A percentile compares a stretch with the other conserved stretches of the same genome.
phyloP scores from a whole-genome alignment of 2,797 vertebrate genomes.

The Pangasius larnaudii region DNA sequence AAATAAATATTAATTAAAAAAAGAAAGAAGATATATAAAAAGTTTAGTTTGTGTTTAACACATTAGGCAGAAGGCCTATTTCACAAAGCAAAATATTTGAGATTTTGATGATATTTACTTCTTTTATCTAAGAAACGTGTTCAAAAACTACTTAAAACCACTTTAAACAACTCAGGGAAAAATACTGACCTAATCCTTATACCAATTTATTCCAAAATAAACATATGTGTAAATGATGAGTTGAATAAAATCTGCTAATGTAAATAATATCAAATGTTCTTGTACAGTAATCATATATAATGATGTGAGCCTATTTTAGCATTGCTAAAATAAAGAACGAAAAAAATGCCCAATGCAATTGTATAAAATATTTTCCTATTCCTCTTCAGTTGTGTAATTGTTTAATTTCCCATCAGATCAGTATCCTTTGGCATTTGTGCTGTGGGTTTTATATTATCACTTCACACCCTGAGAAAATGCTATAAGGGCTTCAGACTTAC shows the following conservation, averaged over 20 bases:
- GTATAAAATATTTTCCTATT: neutral
- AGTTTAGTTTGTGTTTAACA: neutral
- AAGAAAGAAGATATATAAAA: neutral
- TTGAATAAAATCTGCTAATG: neutral
- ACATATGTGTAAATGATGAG: neutral
- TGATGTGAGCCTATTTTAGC: neutral
- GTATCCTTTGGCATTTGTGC: neutral
- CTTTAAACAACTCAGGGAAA: neutral
- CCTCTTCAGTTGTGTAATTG: neutral
- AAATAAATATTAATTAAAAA: neutral
- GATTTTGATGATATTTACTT: neutral
- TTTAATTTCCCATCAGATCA: neutral
- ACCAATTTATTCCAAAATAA: neutral
- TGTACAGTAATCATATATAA: neutral
- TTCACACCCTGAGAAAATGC: neutral
- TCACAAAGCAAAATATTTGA: neutral
- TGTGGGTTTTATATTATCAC: neutral
- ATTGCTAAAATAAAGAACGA: conserved; percentile 1
- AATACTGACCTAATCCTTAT: neutral
- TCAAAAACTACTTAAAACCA: neutral
- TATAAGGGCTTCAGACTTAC: neutral
- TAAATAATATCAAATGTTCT: neutral
- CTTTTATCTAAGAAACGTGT: neutral
- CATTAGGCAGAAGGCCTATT: neutral
- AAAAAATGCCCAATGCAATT: neutral